Conservation (phyloP, 2,797 vertebrate genomes). For the Trachops cirrhosus region DNA sequence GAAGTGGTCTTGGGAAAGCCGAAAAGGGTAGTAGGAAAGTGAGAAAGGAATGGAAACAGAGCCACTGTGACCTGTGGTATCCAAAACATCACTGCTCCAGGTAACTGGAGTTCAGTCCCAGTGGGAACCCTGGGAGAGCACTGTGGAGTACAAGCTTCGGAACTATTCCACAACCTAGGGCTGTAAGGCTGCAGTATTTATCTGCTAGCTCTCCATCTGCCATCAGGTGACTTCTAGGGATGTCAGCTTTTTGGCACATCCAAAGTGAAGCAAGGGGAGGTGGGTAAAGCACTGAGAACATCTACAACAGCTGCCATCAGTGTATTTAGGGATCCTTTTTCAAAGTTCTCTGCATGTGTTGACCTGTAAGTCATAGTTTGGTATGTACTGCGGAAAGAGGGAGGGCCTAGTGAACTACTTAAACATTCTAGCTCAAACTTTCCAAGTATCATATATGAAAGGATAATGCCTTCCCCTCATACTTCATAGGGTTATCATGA, state of each 20-base stretch:
- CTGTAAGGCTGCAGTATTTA: not conserved
- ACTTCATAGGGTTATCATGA: not conserved
- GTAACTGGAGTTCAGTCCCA: no score
- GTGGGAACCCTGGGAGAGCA: not conserved
- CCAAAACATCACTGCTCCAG: not conserved
- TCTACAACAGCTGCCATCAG: fast-evolving
- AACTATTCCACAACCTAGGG: not conserved
- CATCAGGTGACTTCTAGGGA: not conserved
- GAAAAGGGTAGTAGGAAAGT: not conserved
- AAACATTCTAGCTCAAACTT: not conserved
- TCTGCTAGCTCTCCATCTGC: not conserved
- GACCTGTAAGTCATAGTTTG: not conserved
- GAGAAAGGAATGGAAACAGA: not conserved
- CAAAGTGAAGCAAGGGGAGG: not conserved
- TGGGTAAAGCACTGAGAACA: not conserved
- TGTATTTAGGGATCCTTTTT: not conserved
- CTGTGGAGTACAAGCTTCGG: not conserved
- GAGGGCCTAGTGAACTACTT: not conserved
- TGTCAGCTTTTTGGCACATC: not conserved
- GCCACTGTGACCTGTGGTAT: not conserved
- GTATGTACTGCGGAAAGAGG: not conserved
- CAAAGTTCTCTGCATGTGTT: not conserved
- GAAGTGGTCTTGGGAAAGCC: not conserved
- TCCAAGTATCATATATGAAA: not conserved
- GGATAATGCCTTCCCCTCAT: not conserved